phyloP scores from a whole-genome alignment of 2,888 invertebrate species.

The Hypomecis punctinalis region DNA sequence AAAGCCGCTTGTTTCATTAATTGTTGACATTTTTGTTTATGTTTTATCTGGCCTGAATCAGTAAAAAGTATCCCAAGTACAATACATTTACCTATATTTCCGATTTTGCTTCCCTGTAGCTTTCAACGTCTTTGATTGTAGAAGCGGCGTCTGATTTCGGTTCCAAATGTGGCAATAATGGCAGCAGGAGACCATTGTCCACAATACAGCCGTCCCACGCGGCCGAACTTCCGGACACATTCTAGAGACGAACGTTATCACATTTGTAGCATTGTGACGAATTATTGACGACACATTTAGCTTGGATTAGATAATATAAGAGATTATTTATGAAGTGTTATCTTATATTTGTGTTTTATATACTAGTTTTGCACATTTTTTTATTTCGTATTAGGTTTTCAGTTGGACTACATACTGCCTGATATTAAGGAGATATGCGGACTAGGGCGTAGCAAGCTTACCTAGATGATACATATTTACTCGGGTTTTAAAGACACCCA shows the following conservation, averaged over 20 bases:
- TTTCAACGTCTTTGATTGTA: constrained; percentile 4
- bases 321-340: neutral
- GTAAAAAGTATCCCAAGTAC: no score
- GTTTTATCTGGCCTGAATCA: no score
- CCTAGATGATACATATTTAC: no score
- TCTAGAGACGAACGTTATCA: constrained; percentile 10
- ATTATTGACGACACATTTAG: constrained; percentile 20
- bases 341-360: neutral
- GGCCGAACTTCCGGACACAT: constrained; percentile 21
- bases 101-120: neutral
- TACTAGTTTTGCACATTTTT: no score
- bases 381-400: no score
- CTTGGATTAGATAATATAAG: neutral
- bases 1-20: no score
- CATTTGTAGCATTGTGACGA: constrained; percentile 16
- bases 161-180: constrained; percentile 16
- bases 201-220: constrained; percentile 22
- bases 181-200: constrained; percentile 13
- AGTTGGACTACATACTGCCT: no score
- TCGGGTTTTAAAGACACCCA: no score
- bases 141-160: neutral
- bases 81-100: neutral
- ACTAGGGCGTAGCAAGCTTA: no score
- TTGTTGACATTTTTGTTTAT: no score
- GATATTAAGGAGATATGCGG: no score